Conservation (phyloP, 1,140 invertebrate genomes). For the Papilio dardanus region DNA sequence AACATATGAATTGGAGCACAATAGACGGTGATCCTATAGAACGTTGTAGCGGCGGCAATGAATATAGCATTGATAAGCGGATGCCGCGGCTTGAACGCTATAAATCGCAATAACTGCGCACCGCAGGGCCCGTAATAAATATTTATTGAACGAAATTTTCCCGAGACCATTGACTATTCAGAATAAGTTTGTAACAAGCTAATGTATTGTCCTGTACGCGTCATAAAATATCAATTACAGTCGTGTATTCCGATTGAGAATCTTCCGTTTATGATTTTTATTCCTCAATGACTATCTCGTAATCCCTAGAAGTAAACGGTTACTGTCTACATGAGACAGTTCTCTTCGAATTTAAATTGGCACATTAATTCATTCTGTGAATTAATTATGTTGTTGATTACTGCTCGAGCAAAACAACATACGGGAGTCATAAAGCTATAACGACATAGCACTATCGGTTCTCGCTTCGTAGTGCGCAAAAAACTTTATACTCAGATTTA, state of each 20-base stretch:
- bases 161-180: neutral
- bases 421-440: neutral
- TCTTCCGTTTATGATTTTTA: too few species aligned
- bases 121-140: neutral
- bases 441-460: neutral
- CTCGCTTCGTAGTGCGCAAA: neutral
- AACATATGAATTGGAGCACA: conserved; percentile 30
- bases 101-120: conserved; percentile 46
- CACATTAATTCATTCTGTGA: neutral
- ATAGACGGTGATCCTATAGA: conserved; percentile 26
- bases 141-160: conserved; percentile 10
- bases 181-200: neutral
- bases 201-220: neutral
- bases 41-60: conserved; percentile 42
- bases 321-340: neutral
- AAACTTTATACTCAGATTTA: neutral
- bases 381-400: conserved; percentile 2
- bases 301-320: neutral
- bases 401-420: neutral
- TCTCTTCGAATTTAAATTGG: neutral
- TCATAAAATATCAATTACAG: neutral
- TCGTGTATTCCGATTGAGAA: neutral
- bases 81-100: conserved; percentile 43
- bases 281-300: neutral
- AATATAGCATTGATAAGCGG: conserved; percentile 49